These are phyloP conservation scores for Puma concolor DNA, from an alignment of 2,113 vertebrate genomes.

Conservation along the genomic window DNA sequence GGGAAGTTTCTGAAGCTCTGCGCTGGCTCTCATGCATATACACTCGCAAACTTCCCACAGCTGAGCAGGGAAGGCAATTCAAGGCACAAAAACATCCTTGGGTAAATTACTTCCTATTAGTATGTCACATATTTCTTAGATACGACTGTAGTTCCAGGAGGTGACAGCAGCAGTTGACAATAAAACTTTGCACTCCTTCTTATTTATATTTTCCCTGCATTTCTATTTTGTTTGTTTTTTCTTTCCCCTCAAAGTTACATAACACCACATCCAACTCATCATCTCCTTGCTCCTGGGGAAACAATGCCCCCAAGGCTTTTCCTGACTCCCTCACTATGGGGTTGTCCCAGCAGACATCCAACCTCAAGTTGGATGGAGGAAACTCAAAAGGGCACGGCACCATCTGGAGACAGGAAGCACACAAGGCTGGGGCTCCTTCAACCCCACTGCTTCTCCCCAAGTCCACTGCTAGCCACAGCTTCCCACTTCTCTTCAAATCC, in stretches of 20 bases:
- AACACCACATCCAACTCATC: constrained; percentile 76
- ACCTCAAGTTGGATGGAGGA: not conserved
- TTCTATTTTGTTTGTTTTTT: constrained; percentile 79
- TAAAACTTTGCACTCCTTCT: constrained; percentile 90
- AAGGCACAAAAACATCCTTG: constrained; percentile 90
- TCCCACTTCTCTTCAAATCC: not conserved
- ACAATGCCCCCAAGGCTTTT: not conserved
- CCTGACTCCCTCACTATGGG: not conserved
- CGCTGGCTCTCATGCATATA: constrained; percentile 84
- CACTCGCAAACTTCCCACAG: constrained; percentile 85
- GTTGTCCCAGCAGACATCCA: not conserved
- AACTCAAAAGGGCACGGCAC: not conserved
- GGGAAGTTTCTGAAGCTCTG: constrained; percentile 83
- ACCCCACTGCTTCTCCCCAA: not conserved
- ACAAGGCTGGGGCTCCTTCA: rapidly evolving
- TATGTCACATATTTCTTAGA: constrained; percentile 92
- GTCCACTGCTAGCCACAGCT: not conserved
- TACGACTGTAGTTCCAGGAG: constrained; percentile 88
- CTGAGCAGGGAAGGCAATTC: constrained; percentile 87
- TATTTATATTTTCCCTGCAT: constrained; percentile 87
- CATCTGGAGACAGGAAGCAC: not conserved
- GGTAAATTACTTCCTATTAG: constrained; percentile 92
- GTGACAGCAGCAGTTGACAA: constrained; percentile 88
- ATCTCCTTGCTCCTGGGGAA: constrained; percentile 76
- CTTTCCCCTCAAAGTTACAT: constrained; percentile 81